phyloP scores from a whole-genome alignment of 2,888 invertebrate genomes.

The Lymantria monacha region DNA sequence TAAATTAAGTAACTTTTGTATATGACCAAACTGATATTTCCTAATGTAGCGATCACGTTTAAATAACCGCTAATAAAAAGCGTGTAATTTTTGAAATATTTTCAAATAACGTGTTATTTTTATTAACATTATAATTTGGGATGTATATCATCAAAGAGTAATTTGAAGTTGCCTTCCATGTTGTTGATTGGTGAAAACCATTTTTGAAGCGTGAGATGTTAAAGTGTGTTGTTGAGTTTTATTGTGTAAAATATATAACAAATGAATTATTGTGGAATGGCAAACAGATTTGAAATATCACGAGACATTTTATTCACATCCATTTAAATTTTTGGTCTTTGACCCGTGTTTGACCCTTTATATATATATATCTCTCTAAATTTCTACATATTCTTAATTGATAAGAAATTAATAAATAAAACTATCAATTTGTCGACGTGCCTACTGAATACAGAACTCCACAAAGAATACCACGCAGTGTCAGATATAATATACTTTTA shows the following conservation, averaged over 20 bases:
- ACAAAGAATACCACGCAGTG: no score
- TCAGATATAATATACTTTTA: no score
- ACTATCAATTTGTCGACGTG: no score
- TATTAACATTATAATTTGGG: slow-evolving; percentile 3
- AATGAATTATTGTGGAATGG: not conserved
- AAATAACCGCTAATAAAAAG: slow-evolving; percentile 17
- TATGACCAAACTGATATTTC: slow-evolving; percentile 42
- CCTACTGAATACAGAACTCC: no score
- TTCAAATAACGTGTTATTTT: slow-evolving; percentile 32
- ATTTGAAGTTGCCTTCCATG: slow-evolving; percentile 17
- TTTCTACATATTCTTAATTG: no score
- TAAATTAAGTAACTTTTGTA: slow-evolving; percentile 35
- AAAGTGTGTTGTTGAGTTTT: not conserved
- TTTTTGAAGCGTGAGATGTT: slow-evolving; percentile 19
- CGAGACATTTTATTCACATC: no score
- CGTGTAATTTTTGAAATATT: slow-evolving; percentile 36
- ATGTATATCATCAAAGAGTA: not conserved
- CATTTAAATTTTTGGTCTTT: no score
- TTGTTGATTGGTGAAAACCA: slow-evolving; percentile 7
- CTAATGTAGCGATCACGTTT: slow-evolving; percentile 26
- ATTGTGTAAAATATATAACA: slow-evolving; percentile 9
- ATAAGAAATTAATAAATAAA: no score
- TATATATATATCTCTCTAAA: no score
- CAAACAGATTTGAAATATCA: no score
- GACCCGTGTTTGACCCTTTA: no score